These are phyloP conservation scores for Trachemys scripta DNA, from an alignment of 2,113 vertebrate genomes.

Conservation along the genomic window DNA sequence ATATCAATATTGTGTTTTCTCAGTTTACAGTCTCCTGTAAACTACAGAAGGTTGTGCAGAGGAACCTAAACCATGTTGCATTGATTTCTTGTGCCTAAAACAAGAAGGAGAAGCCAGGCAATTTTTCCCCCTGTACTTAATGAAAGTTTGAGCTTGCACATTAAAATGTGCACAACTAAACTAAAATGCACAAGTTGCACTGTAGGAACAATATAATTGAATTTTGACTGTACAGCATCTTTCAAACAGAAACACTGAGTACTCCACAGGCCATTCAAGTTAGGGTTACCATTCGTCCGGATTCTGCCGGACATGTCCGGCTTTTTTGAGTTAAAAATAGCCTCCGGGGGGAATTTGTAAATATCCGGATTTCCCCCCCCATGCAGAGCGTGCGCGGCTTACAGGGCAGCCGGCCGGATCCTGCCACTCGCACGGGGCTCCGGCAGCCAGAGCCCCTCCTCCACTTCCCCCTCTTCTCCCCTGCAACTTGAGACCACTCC, in stretches of 20 bases:
- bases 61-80: not conserved
- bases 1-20: not conserved
- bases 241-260: not conserved
- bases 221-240: not conserved
- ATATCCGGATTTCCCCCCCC: no score
- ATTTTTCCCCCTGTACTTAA: not conserved
- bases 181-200: slow-evolving; percentile 17
- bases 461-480: no score
- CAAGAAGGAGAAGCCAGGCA: not conserved
- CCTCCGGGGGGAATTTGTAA: no score
- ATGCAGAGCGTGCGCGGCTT: no score
- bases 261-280: not conserved
- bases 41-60: not conserved
- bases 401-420: no score
- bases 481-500: no score
- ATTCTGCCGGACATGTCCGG: no score
- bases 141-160: not conserved
- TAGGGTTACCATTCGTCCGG: no score
- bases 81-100: not conserved
- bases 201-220: not conserved
- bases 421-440: no score
- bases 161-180: not conserved
- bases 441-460: no score
- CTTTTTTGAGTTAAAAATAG: no score
- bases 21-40: not conserved